These are phyloP conservation scores for Morinoia aosen DNA, from an alignment of 2,888 invertebrate species.

Conservation along the genomic window DNA sequence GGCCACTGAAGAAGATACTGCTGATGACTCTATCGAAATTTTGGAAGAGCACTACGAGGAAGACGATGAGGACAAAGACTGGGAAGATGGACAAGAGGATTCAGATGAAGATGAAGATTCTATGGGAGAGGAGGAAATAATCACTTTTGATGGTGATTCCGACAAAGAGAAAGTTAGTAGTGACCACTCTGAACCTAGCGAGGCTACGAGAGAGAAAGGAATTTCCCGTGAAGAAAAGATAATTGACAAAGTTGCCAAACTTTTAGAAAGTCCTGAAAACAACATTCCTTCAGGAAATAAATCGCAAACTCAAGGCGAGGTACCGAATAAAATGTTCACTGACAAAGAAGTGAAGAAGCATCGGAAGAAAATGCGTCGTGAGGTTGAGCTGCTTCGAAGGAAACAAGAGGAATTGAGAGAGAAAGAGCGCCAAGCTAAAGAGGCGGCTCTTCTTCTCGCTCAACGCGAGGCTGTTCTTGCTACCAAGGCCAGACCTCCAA, in stretches of 20 bases:
- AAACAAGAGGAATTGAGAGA: neutral
- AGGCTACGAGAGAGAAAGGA: neutral
- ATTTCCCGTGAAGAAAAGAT: neutral
- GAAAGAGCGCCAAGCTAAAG: neutral
- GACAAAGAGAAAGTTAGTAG: neutral
- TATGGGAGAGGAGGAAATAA: neutral
- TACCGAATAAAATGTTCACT: neutral
- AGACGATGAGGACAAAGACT: neutral
- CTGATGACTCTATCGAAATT: neutral
- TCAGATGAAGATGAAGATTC: neutral
- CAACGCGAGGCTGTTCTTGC: neutral
- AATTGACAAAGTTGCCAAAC: neutral
- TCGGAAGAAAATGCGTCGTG: neutral
- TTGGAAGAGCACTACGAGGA: neutral
- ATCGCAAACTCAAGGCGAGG: neutral
- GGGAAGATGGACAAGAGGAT: neutral
- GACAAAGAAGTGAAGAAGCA: slow-evolving; percentile 2
- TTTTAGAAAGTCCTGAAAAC: neutral
- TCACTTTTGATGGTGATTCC: neutral
- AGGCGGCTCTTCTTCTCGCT: neutral
- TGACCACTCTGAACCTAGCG: neutral
- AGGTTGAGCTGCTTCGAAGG: neutral
- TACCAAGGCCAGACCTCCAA: slow-evolving; percentile 25
- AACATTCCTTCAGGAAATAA: neutral
- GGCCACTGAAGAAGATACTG: neutral